Evolutionary conservation across 2,888 invertebrate species (phyloP).

Genomic region (Julus scanicus): DNA sequence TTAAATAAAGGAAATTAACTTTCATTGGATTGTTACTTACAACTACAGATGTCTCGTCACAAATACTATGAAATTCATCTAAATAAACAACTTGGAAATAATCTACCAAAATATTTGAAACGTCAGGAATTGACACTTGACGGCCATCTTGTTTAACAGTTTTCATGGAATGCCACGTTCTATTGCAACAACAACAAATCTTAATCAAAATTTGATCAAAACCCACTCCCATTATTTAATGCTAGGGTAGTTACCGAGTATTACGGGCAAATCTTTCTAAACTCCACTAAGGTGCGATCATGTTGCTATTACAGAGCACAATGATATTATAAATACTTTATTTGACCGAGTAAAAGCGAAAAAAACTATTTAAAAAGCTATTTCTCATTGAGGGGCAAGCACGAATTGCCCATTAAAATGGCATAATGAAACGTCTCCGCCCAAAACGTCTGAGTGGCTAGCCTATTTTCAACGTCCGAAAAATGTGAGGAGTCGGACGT

Average conservation of each 20-base stretch:
- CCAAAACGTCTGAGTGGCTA: constrained; percentile 45
- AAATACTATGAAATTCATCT: too few relatives aligned
- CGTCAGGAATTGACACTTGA: too few relatives aligned
- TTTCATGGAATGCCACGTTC: too few relatives aligned
- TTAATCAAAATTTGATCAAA: neutral
- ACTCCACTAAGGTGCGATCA: neutral
- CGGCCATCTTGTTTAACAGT: too few relatives aligned
- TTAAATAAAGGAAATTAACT: too few relatives aligned
- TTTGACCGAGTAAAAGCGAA: constrained; percentile 43
- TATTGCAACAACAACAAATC: neutral
- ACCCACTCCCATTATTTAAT: too few relatives aligned
- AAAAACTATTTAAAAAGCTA: constrained; percentile 12
- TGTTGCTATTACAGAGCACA: neutral
- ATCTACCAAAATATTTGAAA: too few relatives aligned
- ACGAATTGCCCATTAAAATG: constrained; percentile 21
- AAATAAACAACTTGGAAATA: too few relatives aligned
- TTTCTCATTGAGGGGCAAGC: neutral
- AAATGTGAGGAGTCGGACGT: neutral
- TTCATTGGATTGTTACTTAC: too few relatives aligned
- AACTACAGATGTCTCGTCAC: too few relatives aligned
- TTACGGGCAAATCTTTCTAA: neutral
- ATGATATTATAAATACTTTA: neutral
- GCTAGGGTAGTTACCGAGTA: neutral
- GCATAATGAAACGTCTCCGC: constrained; percentile 7
- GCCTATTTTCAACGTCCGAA: constrained; percentile 36